phyloP scores from a whole-genome alignment of 1,140 invertebrate species.

The Sarcophaga bullata region DNA sequence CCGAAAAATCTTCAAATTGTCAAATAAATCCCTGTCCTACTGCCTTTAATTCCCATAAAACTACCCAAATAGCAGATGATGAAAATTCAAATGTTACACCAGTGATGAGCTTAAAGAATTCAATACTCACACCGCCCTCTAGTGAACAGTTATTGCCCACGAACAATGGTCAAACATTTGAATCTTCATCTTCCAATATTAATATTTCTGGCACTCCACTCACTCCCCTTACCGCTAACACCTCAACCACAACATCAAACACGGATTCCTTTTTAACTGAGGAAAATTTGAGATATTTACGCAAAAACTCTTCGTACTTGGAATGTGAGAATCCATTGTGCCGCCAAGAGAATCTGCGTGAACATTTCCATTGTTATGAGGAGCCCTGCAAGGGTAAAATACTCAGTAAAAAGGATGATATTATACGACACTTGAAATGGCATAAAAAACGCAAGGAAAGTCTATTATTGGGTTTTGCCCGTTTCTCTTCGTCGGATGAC shows the following conservation, averaged over 20 bases:
- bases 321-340: constrained; percentile 62
- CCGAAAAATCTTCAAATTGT: constrained; percentile 53
- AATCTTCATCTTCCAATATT: neutral
- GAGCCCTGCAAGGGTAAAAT: constrained; percentile 82
- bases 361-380: constrained; percentile 97
- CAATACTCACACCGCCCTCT: constrained; percentile 58
- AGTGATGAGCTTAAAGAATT: constrained; percentile 47
- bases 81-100: constrained; percentile 52
- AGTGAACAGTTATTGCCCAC: constrained; percentile 52
- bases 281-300: constrained; percentile 59
- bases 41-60: neutral
- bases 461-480: constrained; percentile 95
- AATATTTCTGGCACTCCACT: neutral
- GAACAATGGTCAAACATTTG: neutral
- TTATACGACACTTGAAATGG: constrained; percentile 97
- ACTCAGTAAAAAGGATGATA: constrained; percentile 98
- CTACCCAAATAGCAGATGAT: neutral
- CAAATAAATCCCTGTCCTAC: neutral
- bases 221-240: neutral
- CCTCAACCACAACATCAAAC: constrained; percentile 48
- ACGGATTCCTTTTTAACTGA: constrained; percentile 59
- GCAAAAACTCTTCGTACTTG: constrained; percentile 62
- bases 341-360: constrained; percentile 69
- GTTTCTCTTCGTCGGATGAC: constrained; percentile 89
- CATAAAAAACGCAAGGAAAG: constrained; percentile 98